These are phyloP conservation scores for Drosophila kokeensis DNA, from an alignment of 2,888 invertebrate species.

Conservation along the genomic window DNA sequence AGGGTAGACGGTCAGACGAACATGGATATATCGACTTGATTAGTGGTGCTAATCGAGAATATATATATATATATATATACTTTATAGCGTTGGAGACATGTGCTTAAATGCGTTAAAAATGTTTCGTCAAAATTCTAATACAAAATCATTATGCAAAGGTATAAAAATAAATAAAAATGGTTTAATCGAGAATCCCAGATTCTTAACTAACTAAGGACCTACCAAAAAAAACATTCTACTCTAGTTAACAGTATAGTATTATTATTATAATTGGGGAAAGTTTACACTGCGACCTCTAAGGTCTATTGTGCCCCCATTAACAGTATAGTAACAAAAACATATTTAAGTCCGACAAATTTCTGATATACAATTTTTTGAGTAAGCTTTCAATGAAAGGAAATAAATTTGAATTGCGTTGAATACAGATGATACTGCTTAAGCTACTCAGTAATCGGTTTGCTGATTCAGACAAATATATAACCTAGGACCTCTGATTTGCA, in stretches of 20 bases:
- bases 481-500: neutral
- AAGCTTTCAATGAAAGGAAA: neutral
- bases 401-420: neutral
- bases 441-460: neutral
- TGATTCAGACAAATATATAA: neutral
- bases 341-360: rapidly evolving
- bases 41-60: neutral
- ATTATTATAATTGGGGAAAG: too few relatives aligned
- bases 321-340: neutral
- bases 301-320: too few relatives aligned
- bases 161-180: neutral
- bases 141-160: neutral
- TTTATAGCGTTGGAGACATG: neutral
- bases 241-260: too few relatives aligned
- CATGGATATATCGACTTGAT: neutral
- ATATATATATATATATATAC: neutral
- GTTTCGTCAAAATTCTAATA: rapidly evolving
- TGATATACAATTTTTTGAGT: neutral
- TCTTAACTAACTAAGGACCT: too few relatives aligned
- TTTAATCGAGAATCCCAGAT: neutral
- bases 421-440: neutral
- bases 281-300: too few relatives aligned
- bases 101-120: neutral
- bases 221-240: too few relatives aligned
- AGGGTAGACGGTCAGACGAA: neutral